phyloP scores from a whole-genome alignment of 2,797 vertebrate genomes.

The Scolopax bukidnonensis region DNA sequence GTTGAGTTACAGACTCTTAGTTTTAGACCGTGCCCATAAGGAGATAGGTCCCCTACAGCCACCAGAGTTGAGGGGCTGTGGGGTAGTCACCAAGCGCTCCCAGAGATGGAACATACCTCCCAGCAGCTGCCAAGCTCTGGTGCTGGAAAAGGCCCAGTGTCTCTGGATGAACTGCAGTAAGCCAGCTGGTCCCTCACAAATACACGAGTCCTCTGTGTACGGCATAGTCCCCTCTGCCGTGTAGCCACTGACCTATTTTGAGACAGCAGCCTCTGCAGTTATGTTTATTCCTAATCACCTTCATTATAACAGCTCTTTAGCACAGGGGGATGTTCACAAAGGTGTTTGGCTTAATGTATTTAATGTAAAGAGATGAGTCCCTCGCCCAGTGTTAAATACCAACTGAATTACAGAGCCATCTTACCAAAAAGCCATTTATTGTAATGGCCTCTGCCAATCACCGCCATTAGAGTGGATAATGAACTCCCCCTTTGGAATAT shows the following conservation, averaged over 20 bases:
- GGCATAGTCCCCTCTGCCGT: rapidly evolving
- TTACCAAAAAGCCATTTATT: constrained; percentile 22
- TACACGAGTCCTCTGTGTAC: not conserved
- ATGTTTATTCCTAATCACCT: not conserved
- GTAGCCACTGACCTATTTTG: not conserved
- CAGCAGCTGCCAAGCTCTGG: not conserved
- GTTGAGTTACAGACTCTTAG: not conserved
- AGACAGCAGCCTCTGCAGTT: not conserved
- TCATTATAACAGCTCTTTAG: not conserved
- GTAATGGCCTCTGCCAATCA: not conserved
- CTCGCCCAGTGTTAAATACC: constrained; percentile 5
- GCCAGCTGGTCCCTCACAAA: not conserved
- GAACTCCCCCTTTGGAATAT: not conserved
- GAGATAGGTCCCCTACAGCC: not conserved
- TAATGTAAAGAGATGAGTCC: not conserved
- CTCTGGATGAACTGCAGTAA: not conserved
- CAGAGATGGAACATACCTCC: not conserved
- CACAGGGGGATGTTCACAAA: not conserved
- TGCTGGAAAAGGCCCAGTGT: not conserved
- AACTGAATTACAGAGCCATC: not conserved
- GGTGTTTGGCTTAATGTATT: not conserved
- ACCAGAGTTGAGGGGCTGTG: not conserved
- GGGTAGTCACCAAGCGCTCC: not conserved
- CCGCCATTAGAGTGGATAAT: not conserved
- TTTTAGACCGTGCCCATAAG: not conserved